A percentile compares a stretch with the other conserved stretches of the same genome.
phyloP scores from a whole-genome alignment of 2,797 vertebrate species.

The Sphenodon punctatus region DNA sequence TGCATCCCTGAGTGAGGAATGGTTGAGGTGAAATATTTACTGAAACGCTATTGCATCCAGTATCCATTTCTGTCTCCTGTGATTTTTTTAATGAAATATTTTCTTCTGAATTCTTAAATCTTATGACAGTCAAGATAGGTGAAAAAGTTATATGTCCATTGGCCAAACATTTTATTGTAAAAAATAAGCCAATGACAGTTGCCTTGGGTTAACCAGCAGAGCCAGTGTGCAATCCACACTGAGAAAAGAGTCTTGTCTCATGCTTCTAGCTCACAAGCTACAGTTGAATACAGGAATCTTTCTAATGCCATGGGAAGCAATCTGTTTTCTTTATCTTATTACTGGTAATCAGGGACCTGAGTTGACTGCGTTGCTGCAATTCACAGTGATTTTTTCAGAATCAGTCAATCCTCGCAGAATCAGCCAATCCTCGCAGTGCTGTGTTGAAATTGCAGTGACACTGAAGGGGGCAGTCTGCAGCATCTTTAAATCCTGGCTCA shows the following conservation, averaged over 20 bases:
- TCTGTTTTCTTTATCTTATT: neutral
- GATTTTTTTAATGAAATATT: neutral
- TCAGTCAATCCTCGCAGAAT: too few relatives aligned
- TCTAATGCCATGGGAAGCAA: neutral
- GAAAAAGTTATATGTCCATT: neutral
- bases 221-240: neutral
- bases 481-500: too few relatives aligned
- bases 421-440: too few relatives aligned
- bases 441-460: too few relatives aligned
- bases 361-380: too few relatives aligned
- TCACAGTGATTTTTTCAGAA: too few relatives aligned
- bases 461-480: too few relatives aligned
- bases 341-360: too few relatives aligned
- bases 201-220: constrained; percentile 47
- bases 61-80: neutral
- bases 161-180: constrained; percentile 16
- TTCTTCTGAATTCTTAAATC: neutral
- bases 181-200: constrained; percentile 18
- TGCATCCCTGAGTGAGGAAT: neutral
- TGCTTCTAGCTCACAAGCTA: constrained; percentile 5
- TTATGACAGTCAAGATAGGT: neutral
- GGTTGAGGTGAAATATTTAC: neutral
- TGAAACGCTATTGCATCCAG: neutral
- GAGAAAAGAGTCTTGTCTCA: neutral
- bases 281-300: neutral